A percentile compares a stretch with the other conserved stretches of the same genome.
Conservation (phyloP, 2,113 vertebrate genomes). For the Hypocryptadius cinnamomeus region DNA sequence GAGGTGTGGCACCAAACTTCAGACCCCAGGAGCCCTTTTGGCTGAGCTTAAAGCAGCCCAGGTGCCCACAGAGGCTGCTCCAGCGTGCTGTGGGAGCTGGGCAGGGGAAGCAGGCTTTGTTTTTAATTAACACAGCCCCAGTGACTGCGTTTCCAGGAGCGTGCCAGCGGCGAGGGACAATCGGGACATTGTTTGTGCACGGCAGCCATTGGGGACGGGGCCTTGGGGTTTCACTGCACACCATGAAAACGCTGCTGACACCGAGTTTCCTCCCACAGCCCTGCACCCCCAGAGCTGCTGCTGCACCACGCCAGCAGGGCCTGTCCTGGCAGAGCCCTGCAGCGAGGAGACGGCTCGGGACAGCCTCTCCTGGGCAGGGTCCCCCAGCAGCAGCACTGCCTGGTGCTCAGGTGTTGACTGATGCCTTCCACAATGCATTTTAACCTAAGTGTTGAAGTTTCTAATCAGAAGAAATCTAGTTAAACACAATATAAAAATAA, state of each 20-base stretch:
- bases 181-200: neutral
- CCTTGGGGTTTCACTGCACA: neutral
- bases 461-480: neutral
- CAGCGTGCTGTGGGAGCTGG: neutral
- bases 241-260: neutral
- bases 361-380: neutral
- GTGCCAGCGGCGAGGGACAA: neutral
- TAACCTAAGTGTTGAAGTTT: neutral
- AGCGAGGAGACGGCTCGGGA: rapidly evolving
- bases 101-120: neutral
- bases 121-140: neutral
- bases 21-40: rapidly evolving
- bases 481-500: neutral
- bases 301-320: rapidly evolving
- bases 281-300: neutral
- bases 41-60: neutral
- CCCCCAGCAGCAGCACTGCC: neutral
- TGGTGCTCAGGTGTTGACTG: neutral
- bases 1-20: neutral
- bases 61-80: neutral
- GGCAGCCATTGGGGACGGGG: neutral
- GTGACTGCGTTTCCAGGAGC: neutral
- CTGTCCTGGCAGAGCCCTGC: neutral
- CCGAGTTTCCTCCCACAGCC: neutral
- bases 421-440: neutral